Base-by-base conservation (phyloP, 2,797 vertebrate genomes). In the Phoebastria nigripes region DNA sequence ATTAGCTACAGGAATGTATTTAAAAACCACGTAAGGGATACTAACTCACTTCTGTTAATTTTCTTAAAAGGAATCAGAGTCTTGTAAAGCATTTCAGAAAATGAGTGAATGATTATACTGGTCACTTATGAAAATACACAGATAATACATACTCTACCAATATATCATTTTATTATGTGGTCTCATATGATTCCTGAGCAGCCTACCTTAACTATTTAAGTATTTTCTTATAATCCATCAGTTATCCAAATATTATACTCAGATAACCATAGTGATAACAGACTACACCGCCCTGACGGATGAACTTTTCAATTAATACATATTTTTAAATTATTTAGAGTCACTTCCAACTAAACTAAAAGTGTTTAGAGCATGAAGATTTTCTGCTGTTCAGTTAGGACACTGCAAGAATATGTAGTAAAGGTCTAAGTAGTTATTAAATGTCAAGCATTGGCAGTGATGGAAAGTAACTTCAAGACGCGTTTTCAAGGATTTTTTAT, bases 241-340 rank as follows among this genome's bases (percentile, higher is more conserved):
- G 14, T 67, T 69, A 81, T 19, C 19, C 24, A 73, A 58, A 28
- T 9, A 66, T 35, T 59, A n/a, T 31, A 33, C 7, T 49, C 31
- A 11, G 20, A 58, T n/a, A 83, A 76, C 14, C 6, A 58, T 3
- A 76, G 8, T 20, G 15, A n/a, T 20, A 46, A 62, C 6, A 56
- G 15, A 66, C 25, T 25, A 55, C 18, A 22, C 14, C 0, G 2
- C 20, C 82, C 66, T 70, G 15, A 79, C 0, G 1, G 1, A 0
- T 15, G 42, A 55, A 29, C 1, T 44, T 63, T 31, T 55, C 31
- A 31, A 59, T 52, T 28, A 61, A 67, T 31, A 31, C 1, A 9
- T 61, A 35, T 69, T 62, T 79, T 69, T 1, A 63, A 82, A 54
- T 56, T 29, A 47, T 35, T 77, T 87, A 44, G 12, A 84, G 28